Base-by-base conservation (phyloP, 2,888 invertebrate species). In the Orthosia cruda region DNA sequence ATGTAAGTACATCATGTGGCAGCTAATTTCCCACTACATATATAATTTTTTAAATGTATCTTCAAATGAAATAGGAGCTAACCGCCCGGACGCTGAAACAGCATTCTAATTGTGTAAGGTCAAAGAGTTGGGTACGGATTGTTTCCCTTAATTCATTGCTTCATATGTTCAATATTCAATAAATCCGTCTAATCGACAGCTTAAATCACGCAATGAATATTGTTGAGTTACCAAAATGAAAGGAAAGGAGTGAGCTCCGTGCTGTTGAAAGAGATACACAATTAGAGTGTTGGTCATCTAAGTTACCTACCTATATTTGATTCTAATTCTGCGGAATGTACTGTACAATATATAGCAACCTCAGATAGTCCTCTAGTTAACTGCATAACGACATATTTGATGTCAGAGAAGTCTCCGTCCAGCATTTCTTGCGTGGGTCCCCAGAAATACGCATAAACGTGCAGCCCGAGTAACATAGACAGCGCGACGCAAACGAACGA, bases 311-410 rank as follows among this genome's bases (percentile, higher is more conserved):
- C 4, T 5, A 26, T 40, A 23, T 68, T 23, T 12, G 32, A 49
- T 23, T 50, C 20, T 1, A 4, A 47, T 47, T 71, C 32, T 15
- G 9, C 16, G 16, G 23, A 57, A 16, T 5, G 40, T 20, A 40
- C 40, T 40, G 40, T 40, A 62, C 16, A 50, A 50, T 9, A 13
- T 68, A 45, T 52, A 63, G 13, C 18, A 66, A 95, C 96, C 94
- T 96, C 96, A 4, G 94, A 88, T 23, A 96, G 87, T 12, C 94
- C 94, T 65, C 91, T 89, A 0, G 94, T 92, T 5, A 96, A 93
- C 83, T 96, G 95, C 92, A 93, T 91, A 15, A 96, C 92, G 52
- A 95, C 92, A 70, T 95, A 93, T 80, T 95, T 95, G 68, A 96
- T 91, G 23, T 96, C 95, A 0, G 93, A 90, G 80, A 96, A 92